A percentile compares a stretch with the other conserved stretches of the same genome.
Evolutionary conservation across 2,113 vertebrate species (phyloP).

Genomic region (Callipepla californica): DNA sequence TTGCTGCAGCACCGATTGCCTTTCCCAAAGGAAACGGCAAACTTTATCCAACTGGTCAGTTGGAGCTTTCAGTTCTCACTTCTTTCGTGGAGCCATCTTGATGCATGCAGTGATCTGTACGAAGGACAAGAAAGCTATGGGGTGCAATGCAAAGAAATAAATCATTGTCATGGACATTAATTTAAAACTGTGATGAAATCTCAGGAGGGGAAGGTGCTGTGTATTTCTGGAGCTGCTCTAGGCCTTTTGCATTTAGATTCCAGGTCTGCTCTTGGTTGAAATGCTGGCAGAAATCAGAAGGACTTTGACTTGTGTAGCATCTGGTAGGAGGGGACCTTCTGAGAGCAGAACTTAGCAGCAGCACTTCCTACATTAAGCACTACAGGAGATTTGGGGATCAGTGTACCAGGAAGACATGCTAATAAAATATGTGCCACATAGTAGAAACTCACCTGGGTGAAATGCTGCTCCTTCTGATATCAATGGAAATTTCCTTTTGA

Average conservation of each 20-base stretch:
- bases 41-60: slow-evolving; percentile 51
- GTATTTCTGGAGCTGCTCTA: background rate
- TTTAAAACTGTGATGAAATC: slow-evolving; percentile 48
- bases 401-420: slow-evolving; percentile 51
- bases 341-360: slow-evolving; percentile 24
- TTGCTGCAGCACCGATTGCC: background rate
- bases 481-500: slow-evolving; percentile 76
- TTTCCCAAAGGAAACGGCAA: slow-evolving; percentile 4
- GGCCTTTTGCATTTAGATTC: slow-evolving; percentile 36
- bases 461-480: slow-evolving; percentile 77
- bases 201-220: background rate
- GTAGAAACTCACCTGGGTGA: slow-evolving; percentile 71
- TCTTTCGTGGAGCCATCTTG: background rate
- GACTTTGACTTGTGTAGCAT: background rate
- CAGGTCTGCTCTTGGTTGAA: background rate
- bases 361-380: background rate
- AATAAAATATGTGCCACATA: slow-evolving; percentile 69
- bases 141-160: background rate
- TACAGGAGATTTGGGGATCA: slow-evolving; percentile 40
- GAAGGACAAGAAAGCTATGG: slow-evolving; percentile 33
- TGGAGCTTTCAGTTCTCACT: background rate
- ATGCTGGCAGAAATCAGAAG: slow-evolving; percentile 14
- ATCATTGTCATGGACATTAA: background rate
- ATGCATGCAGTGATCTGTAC: background rate
- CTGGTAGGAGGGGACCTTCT: background rate